phyloP scores from a whole-genome alignment of 2,888 invertebrate species.

The Thera obeliscata region DNA sequence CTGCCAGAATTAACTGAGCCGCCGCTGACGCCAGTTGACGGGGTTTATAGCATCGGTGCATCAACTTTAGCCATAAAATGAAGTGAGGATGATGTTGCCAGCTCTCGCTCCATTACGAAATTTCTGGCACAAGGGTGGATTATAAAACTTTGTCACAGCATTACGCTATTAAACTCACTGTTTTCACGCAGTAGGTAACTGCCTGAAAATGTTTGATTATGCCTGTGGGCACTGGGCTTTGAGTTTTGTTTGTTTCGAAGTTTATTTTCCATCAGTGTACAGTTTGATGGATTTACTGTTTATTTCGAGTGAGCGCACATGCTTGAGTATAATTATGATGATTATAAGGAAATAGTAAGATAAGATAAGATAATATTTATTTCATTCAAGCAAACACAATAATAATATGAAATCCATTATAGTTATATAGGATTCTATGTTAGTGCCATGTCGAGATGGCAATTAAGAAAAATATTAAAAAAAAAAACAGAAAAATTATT shows the following conservation, averaged over 20 bases:
- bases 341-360: background rate
- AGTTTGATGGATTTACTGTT: constrained; percentile 17
- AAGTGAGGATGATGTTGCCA: constrained; percentile 17
- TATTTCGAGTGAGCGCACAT: constrained; percentile 16
- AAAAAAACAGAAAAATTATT: no score
- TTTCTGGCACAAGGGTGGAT: constrained; percentile 27
- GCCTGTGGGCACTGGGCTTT: constrained; percentile 24
- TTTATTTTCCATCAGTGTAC: constrained; percentile 14
- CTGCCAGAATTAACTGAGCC: background rate
- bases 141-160: constrained; percentile 35
- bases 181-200: constrained; percentile 23
- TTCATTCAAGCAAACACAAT: no score
- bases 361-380: no score
- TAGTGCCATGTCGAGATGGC: no score
- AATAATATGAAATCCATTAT: no score
- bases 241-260: constrained; percentile 27
- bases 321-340: background rate
- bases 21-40: background rate
- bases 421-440: no score
- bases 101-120: constrained; percentile 22
- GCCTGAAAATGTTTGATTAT: constrained; percentile 28
- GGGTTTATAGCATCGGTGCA: constrained; percentile 12
- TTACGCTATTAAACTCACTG: constrained; percentile 30
- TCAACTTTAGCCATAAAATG: constrained; percentile 25
- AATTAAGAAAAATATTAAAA: no score